Evolutionary conservation across 2,113 vertebrate genomes (phyloP).

Genomic region (Spermophilus dauricus): DNA sequence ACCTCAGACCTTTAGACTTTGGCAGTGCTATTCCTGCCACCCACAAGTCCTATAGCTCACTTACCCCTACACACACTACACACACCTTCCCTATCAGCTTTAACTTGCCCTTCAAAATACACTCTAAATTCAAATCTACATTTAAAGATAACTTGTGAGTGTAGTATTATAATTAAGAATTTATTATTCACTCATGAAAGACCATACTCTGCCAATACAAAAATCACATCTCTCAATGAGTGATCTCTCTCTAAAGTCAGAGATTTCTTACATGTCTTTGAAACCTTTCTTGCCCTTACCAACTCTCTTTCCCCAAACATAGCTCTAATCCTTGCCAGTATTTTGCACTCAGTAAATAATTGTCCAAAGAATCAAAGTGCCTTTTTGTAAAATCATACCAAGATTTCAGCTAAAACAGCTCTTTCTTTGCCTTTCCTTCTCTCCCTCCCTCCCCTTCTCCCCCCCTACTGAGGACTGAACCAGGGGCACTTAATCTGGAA

Average conservation of each 20-base stretch:
- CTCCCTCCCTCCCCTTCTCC: too few species aligned
- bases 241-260: neutral
- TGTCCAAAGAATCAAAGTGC: neutral
- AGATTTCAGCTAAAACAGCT: neutral
- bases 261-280: neutral
- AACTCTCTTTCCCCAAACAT: neutral
- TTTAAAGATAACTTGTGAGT: neutral
- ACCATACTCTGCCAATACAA: neutral
- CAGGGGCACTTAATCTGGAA: too few species aligned
- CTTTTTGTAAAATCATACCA: neutral
- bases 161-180: neutral
- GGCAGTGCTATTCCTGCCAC: neutral
- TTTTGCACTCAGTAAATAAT: neutral
- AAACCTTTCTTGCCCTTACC: neutral
- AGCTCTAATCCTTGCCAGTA: neutral
- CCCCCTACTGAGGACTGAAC: too few species aligned
- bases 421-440: neutral
- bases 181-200: neutral
- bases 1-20: neutral
- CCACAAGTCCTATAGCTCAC: neutral
- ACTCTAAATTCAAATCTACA: constrained; percentile 34
- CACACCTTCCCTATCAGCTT: neutral
- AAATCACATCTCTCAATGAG: neutral
- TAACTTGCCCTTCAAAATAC: constrained; percentile 6
- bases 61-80: neutral